Percentiles rank a stretch among this genome's conserved stretches.
These are phyloP conservation scores for Lateolabrax maculatus DNA, from an alignment of 2,797 vertebrate species.

Conservation along the genomic window DNA sequence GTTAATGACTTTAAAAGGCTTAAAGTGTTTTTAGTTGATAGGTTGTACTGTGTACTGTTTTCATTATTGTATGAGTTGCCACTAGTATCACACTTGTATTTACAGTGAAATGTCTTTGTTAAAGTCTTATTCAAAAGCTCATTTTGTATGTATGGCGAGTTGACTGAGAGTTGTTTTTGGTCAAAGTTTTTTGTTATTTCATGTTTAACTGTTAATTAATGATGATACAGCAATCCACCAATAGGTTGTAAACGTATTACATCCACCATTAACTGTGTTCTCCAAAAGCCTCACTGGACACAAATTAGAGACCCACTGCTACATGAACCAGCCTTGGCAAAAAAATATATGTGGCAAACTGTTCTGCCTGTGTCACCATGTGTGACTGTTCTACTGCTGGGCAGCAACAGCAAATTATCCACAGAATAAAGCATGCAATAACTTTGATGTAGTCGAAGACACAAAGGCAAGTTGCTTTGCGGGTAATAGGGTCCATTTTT, in stretches of 20 bases:
- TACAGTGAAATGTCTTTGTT: background rate
- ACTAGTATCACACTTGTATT: background rate
- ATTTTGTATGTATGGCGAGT: background rate
- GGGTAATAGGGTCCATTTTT: slow-evolving; percentile 36
- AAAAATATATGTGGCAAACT: background rate
- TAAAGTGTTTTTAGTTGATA: background rate
- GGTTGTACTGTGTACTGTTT: background rate
- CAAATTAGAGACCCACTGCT: slow-evolving; percentile 10
- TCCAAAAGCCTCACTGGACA: background rate
- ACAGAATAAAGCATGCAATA: slow-evolving; percentile 54
- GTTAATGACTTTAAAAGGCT: slow-evolving; percentile 6
- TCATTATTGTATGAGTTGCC: background rate
- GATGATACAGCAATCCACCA: background rate
- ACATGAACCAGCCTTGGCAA: background rate
- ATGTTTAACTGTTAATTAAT: background rate
- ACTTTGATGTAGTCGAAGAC: slow-evolving; percentile 48
- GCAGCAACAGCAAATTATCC: slow-evolving; percentile 32
- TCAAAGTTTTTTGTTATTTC: background rate
- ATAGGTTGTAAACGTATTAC: background rate
- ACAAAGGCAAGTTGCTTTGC: slow-evolving; percentile 41
- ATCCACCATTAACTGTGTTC: background rate
- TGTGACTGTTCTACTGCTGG: slow-evolving; percentile 19
- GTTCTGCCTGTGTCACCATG: slow-evolving; percentile 10
- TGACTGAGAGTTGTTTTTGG: background rate
- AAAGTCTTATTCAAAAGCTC: background rate